A percentile compares a stretch with the other conserved stretches of the same genome.
Evolutionary conservation across 2,888 invertebrate species (phyloP).

Genomic region (Ariolimax columbianus): DNA sequence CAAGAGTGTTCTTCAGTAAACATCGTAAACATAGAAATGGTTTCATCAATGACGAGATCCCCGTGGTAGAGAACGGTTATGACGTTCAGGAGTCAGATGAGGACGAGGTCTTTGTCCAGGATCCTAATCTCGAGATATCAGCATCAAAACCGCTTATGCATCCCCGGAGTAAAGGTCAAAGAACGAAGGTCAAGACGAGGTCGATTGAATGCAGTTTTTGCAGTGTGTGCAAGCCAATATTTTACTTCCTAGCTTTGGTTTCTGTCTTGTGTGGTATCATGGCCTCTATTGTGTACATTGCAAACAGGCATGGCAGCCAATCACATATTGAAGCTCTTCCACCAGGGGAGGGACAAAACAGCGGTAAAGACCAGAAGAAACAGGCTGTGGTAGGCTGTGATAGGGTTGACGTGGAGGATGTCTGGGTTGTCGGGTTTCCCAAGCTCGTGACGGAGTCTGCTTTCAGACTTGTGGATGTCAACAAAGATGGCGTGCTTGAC

Average conservation of each 20-base stretch:
- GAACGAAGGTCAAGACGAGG: conserved; percentile 65
- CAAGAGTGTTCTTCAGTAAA: conserved; percentile 57
- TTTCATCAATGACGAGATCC: conserved; percentile 60
- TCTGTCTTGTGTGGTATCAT: conserved; percentile 65
- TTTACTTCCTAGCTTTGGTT: conserved; percentile 66
- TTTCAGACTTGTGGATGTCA: conserved; percentile 85
- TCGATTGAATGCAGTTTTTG: conserved; percentile 63
- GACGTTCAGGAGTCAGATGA: conserved; percentile 65
- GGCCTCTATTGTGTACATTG: conserved; percentile 67
- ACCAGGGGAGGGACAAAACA: conserved; percentile 7
- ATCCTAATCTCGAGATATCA: conserved; percentile 61
- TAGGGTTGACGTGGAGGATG: conserved; percentile 82
- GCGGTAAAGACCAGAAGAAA: conserved; percentile 19
- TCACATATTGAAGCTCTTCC: not conserved
- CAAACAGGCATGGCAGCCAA: conserved; percentile 60
- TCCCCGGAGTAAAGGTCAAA: conserved; percentile 59
- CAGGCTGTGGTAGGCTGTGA: conserved; percentile 82
- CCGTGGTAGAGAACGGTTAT: conserved; percentile 58
- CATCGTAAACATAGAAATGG: conserved; percentile 57
- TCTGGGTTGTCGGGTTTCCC: conserved; percentile 86
- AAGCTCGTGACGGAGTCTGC: conserved; percentile 87
- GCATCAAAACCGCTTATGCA: conserved; percentile 72
- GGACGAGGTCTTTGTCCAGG: conserved; percentile 71
- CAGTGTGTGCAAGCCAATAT: conserved; percentile 64
- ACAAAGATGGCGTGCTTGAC: conserved; percentile 86